Evolutionary conservation across 2,797 vertebrate genomes (phyloP).

Genomic region (Balearica regulorum): DNA sequence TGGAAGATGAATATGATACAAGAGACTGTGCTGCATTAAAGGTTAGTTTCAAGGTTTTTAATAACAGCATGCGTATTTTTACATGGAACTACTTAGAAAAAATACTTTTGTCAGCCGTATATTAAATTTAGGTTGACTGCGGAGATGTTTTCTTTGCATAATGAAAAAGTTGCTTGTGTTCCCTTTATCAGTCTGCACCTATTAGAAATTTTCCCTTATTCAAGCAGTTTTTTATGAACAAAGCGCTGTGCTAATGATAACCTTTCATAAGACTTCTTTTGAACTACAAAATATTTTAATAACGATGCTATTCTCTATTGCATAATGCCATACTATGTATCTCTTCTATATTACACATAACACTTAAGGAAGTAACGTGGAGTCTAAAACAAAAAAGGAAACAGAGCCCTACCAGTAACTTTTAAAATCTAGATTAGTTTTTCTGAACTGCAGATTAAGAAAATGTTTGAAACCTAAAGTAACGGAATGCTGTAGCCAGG

Average conservation of each 20-base stretch:
- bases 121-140: background rate
- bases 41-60: constrained; percentile 71
- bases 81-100: background rate
- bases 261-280: background rate
- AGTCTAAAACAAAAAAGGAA: background rate
- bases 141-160: background rate
- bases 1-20: constrained; percentile 83
- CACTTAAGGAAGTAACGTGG: background rate
- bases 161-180: background rate
- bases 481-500: background rate
- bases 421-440: background rate
- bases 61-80: background rate
- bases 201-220: background rate
- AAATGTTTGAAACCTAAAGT: background rate
- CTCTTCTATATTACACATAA: background rate
- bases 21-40: constrained; percentile 91
- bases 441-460: background rate
- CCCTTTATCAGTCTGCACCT: background rate
- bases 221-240: background rate
- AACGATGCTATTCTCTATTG: background rate
- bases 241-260: background rate
- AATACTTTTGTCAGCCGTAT: background rate
- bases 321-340: background rate
- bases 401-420: background rate
- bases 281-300: background rate